phyloP scores from a whole-genome alignment of 2,888 invertebrate genomes.

The Liopterus haemorrhoidalis region DNA sequence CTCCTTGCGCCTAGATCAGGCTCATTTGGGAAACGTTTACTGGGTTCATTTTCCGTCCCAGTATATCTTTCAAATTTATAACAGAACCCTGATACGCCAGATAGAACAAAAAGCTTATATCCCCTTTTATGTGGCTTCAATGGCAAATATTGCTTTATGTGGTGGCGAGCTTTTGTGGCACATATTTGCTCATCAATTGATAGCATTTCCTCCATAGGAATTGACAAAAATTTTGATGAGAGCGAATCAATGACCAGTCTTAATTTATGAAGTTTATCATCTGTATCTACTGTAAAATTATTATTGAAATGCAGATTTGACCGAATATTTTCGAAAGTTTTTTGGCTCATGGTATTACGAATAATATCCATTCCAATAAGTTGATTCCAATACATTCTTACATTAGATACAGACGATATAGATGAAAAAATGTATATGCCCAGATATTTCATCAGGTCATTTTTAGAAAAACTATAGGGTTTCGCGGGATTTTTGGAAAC shows the following conservation, averaged over 20 bases:
- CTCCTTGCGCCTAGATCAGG: constrained; percentile 27
- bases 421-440: constrained; percentile 32
- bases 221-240: constrained; percentile 34
- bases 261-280: constrained; percentile 35
- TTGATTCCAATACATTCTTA: constrained; percentile 31
- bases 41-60: constrained; percentile 23
- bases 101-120: constrained; percentile 29
- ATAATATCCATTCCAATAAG: constrained; percentile 28
- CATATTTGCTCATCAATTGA: constrained; percentile 31
- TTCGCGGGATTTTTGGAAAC: constrained; percentile 20
- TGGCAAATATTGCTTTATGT: constrained; percentile 8
- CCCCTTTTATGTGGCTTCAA: constrained; percentile 32
- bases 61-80: constrained; percentile 30
- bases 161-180: constrained; percentile 19
- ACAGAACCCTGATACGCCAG: constrained; percentile 27
- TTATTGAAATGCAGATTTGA: constrained; percentile 36
- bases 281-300: constrained; percentile 32
- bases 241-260: constrained; percentile 35
- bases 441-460: constrained; percentile 23
- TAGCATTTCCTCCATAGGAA: constrained; percentile 26
- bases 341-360: constrained; percentile 28
- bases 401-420: constrained; percentile 30
- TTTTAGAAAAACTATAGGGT: constrained; percentile 2
- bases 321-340: constrained; percentile 34
- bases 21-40: constrained; percentile 18